Conservation (phyloP, 2,797 vertebrate species). For the Adelosebastes latens region DNA sequence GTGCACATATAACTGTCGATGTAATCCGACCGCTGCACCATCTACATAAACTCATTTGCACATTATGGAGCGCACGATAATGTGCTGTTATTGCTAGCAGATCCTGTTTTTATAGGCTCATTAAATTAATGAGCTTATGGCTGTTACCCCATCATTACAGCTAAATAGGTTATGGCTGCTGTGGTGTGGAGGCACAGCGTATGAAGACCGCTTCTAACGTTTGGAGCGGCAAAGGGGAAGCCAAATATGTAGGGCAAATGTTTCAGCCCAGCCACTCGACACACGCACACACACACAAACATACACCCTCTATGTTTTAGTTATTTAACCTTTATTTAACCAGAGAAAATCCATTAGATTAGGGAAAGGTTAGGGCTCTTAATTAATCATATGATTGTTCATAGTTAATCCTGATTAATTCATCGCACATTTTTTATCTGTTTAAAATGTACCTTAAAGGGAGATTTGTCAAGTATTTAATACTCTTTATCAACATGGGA, state of each 20-base stretch:
- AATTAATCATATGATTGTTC: no score
- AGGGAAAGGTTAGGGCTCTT: no score
- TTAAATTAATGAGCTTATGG: slow-evolving; percentile 48
- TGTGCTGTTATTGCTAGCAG: slow-evolving; percentile 13
- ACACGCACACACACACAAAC: neutral
- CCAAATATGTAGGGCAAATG: slow-evolving; percentile 62
- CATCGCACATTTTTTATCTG: no score
- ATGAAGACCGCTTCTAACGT: slow-evolving; percentile 32
- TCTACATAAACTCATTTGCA: neutral
- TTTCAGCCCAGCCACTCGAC: slow-evolving; percentile 15
- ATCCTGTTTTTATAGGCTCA: slow-evolving; percentile 44
- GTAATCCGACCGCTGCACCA: neutral
- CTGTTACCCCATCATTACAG: slow-evolving; percentile 47
- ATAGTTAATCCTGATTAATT: no score
- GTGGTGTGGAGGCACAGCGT: slow-evolving; percentile 51
- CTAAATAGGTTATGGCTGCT: slow-evolving; percentile 69
- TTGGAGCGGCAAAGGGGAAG: slow-evolving; percentile 46
- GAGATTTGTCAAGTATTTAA: no score
- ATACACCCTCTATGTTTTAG: neutral
- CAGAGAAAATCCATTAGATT: neutral
- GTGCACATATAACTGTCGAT: neutral
- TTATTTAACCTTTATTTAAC: neutral
- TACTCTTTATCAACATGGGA: no score
- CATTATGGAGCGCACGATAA: neutral
- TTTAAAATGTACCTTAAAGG: no score